Conservation (phyloP, 1,140 invertebrate species). For the Chironomus striatipennis region DNA sequence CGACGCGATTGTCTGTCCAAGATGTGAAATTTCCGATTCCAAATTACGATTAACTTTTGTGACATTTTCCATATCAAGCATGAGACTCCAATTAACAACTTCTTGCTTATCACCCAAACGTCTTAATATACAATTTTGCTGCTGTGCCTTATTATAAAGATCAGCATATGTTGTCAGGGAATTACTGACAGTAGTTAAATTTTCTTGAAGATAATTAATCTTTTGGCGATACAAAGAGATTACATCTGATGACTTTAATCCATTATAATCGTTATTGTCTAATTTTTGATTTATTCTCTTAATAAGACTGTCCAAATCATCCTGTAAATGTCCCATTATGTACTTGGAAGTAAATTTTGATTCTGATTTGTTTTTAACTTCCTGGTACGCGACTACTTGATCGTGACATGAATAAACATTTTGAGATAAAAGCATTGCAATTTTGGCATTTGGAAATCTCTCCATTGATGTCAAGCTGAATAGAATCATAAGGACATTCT, state of each 20-base stretch:
- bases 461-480: not conserved
- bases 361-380: not conserved
- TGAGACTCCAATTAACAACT: not conserved
- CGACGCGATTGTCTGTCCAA: not conserved
- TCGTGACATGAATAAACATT: not conserved
- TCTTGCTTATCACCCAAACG: not conserved
- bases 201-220: not conserved
- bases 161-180: not conserved
- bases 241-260: not conserved
- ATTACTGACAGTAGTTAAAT: not conserved
- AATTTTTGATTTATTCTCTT: slow-evolving; percentile 4
- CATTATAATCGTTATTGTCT: not conserved
- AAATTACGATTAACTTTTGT: not conserved
- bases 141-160: not conserved
- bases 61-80: not conserved
- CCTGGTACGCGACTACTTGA: not conserved
- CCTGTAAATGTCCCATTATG: not conserved
- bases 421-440: not conserved
- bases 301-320: not conserved
- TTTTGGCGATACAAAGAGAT: not conserved
- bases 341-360: not conserved
- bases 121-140: not conserved
- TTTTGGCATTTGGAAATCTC: not conserved
- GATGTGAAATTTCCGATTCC: not conserved
- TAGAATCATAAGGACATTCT: not conserved